Percentiles rank a stretch among this genome's conserved stretches.
Evolutionary conservation across 2,113 vertebrate species (phyloP).

Genomic region (Mellivora capensis): DNA sequence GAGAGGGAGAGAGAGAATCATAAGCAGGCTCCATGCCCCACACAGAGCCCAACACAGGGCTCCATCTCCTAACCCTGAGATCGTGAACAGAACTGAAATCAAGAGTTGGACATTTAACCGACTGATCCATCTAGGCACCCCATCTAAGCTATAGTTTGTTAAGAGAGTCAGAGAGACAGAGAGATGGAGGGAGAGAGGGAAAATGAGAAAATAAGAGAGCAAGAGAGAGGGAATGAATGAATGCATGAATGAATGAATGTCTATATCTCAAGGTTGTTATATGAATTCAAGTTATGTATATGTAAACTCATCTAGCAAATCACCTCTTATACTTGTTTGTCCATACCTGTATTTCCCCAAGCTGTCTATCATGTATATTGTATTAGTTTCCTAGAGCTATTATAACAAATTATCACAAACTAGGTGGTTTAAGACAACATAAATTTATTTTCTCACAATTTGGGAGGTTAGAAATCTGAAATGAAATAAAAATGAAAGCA

Average conservation of each 20-base stretch:
- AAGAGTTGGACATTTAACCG: not conserved
- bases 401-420: not conserved
- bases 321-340: not conserved
- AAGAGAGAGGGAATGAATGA: not conserved
- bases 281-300: not conserved
- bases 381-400: not conserved
- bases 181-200: not conserved
- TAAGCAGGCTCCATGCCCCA: not conserved
- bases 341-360: not conserved
- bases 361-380: not conserved
- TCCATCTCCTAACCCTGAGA: not conserved
- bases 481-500: not conserved
- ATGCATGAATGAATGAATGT: not conserved
- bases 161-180: not conserved
- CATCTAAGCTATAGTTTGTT: not conserved
- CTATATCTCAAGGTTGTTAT: not conserved
- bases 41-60: accelerated
- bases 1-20: not conserved
- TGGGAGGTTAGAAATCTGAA: not conserved
- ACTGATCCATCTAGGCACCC: not conserved
- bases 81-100: not conserved
- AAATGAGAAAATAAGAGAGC: not conserved
- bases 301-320: not conserved
- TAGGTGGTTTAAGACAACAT: not conserved
- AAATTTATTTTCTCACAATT: not conserved